Conservation (phyloP, 1,140 invertebrate species). For the Cydia amplana region DNA sequence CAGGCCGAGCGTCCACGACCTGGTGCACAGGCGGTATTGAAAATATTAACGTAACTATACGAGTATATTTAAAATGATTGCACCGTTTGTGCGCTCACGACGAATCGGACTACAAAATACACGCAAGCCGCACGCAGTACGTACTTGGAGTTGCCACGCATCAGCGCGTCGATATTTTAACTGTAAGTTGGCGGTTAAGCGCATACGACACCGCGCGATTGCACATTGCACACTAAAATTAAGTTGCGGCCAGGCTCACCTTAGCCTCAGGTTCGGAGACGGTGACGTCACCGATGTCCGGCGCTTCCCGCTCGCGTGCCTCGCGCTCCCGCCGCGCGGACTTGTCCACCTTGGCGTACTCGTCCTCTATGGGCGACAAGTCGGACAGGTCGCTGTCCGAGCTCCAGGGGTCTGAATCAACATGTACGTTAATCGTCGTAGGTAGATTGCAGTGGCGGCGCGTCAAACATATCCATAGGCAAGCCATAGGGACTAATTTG, state of each 20-base stretch:
- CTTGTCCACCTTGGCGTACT: constrained; percentile 74
- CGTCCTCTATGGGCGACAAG: constrained; percentile 70
- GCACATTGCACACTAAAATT: too few relatives aligned
- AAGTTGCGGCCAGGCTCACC: not conserved
- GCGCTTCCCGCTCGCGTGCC: constrained; percentile 40
- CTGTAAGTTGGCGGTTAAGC: too few relatives aligned
- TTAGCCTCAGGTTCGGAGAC: constrained; percentile 33
- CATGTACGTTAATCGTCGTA: constrained; percentile 13
- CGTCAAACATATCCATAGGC: too few relatives aligned
- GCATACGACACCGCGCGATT: too few relatives aligned
- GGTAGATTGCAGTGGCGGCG: too few relatives aligned
- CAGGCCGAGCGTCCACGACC: not conserved
- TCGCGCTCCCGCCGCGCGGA: constrained; percentile 57
- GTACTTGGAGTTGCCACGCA: too few relatives aligned
- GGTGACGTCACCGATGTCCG: constrained; percentile 72
- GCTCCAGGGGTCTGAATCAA: constrained; percentile 68
- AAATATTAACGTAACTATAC: not conserved
- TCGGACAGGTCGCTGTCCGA: constrained; percentile 74
- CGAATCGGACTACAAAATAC: too few relatives aligned
- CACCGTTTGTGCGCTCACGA: too few relatives aligned
- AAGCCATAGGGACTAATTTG: too few relatives aligned
- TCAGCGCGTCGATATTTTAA: too few relatives aligned
- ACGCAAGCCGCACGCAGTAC: too few relatives aligned
- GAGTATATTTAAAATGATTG: too few relatives aligned
- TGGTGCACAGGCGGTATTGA: not conserved